Evolutionary conservation across 2,888 invertebrate genomes (phyloP), one percentile per base, ranked within the genome.

Genomic region (Gastracanthus pulcherrimus): DNA sequence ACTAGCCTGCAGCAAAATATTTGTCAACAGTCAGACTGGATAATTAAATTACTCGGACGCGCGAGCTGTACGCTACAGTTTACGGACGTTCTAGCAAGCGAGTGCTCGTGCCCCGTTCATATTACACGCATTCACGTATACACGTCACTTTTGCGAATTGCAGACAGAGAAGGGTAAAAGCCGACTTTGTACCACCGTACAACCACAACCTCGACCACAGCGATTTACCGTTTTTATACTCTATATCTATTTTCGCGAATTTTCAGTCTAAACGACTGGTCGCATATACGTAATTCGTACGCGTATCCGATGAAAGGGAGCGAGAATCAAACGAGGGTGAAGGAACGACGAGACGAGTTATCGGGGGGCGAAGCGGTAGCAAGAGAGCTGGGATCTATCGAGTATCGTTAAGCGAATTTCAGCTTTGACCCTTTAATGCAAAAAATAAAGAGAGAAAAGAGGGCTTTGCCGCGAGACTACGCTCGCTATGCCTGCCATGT

Each of bases 361-460:
- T 45, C 16, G 16, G 60, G 29, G 31, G 31, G 60, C 16, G 31
- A n/a, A n/a, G n/a, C n/a, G n/a, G n/a, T n/a, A n/a, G n/a, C n/a
- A n/a, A n/a, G n/a, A n/a, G n/a, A n/a, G n/a, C n/a, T n/a, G n/a
- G 29, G 11, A n/a, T 26, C 7, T 26, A 60, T 70, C 71, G 62
- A 51, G 51, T 51, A 78, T 78, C 78, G 62, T 29, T 55, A 62
- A 64, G 31, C 60, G 70, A 70, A 55, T 77, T 77, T 62, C 34
- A 70, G 70, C 77, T 70, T 77, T 77, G 77, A 62, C 36, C 58
- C 41, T 67, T 55, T 67, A 29, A 26, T 29, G 36, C 23, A 58
- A 23, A 48, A 64, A 55, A 58, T 45, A 74, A n/a, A 23, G 58
- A 58, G 9, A 45, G n/a, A 5, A 3, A 41, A 11, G 2, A 13